Evolutionary conservation across 2,113 vertebrate species (phyloP), one percentile per base, ranked within the genome.

Genomic region (Chloebia gouldiae): DNA sequence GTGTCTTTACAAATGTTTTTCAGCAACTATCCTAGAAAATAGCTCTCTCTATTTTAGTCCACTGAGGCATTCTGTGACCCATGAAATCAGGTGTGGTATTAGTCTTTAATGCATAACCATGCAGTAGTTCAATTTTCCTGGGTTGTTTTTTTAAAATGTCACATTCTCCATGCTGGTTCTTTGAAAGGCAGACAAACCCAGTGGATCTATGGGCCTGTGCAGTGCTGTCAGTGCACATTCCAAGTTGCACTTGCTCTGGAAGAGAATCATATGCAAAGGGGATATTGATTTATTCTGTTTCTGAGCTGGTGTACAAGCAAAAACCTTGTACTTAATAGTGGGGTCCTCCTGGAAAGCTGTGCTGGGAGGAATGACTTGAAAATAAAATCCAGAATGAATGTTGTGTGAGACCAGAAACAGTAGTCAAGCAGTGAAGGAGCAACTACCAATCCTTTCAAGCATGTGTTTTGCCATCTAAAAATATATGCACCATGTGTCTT

Each of bases 31-130:
- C n/a, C n/a, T n/a, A n/a, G n/a, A n/a, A n/a, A 82, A 82, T 53
- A 77, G 39, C 75, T 70, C 3, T 1, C 0, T 0, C 45, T 89
- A 2, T 88, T 92, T 77, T 42, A 61, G 39, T 65, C 35, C 6
- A 7, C 42, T 0, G 4, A 64, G 24, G 39, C 35, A 33, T 81
- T 56, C 59, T 0, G 0, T 90, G 91, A 80, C 68, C 79, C 54
- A 3, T 77, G 50, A 87, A 90, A 39, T 90, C 65, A 76, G 81
- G 40, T 72, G 45, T 92, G 78, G 73, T 85, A 53, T 90, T 90
- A 76, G 25, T 66, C 68, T 88, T 87, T 92, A 86, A 93, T 88
- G 73, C 17, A 5, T 95, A 94, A 91, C 84, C 45, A 60, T 12
- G 14, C 25, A 47, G 66, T 13, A 81, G 66, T 90, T 88, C 80